phyloP scores from a whole-genome alignment of 2,888 invertebrate genomes.

The Leptopilina myrica region DNA sequence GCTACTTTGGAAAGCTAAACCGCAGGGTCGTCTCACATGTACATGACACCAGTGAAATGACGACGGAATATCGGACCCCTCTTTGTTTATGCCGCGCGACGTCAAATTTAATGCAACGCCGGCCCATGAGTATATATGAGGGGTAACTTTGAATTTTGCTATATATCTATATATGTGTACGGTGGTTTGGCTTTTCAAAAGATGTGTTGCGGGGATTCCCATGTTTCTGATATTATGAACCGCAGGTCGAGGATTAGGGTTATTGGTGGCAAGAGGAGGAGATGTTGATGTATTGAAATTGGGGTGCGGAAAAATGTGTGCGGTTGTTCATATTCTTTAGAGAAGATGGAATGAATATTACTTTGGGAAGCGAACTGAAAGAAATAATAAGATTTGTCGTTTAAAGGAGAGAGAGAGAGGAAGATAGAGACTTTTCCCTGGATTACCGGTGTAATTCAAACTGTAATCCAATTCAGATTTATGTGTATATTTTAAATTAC shows the following conservation, averaged over 20 bases:
- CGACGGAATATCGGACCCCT: constrained; percentile 46
- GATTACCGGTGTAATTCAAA: not conserved
- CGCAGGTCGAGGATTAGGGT: constrained; percentile 32
- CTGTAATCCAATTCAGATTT: constrained; percentile 12
- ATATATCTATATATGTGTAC: not conserved
- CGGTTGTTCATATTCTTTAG: constrained; percentile 6
- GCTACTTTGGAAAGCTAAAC: constrained; percentile 64
- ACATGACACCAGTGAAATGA: constrained; percentile 7
- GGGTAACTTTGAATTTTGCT: constrained; percentile 30
- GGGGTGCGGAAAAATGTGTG: constrained; percentile 1
- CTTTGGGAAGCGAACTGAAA: not conserved
- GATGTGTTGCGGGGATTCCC: constrained; percentile 25
- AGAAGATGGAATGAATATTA: not conserved
- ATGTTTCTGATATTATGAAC: constrained; percentile 34
- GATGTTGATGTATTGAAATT: constrained; percentile 28
- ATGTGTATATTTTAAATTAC: not conserved
- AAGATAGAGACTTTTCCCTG: constrained; percentile 1
- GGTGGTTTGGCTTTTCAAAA: constrained; percentile 22
- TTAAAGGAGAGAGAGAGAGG: not conserved
- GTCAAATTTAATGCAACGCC: constrained; percentile 65
- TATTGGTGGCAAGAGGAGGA: constrained; percentile 17
- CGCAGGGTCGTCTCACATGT: constrained; percentile 38
- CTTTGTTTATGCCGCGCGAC: constrained; percentile 64
- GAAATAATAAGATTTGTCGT: constrained; percentile 8
- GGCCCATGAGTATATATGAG: constrained; percentile 9